A percentile compares a stretch with the other conserved stretches of the same genome.
Evolutionary conservation across 2,888 invertebrate species (phyloP).

Genomic region (Chrysina gloriosa): DNA sequence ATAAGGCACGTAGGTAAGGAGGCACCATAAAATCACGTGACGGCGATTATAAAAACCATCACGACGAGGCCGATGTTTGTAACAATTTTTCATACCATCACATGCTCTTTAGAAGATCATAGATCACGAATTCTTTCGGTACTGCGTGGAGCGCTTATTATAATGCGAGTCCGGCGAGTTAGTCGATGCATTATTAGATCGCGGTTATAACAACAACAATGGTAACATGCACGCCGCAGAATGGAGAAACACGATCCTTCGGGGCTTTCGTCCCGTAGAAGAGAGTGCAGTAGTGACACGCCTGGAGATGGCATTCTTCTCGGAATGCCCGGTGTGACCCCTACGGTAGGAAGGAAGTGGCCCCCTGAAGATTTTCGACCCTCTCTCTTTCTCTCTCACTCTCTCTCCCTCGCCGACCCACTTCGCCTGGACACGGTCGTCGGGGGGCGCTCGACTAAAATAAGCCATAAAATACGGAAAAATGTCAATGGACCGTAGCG

Average conservation of each 20-base stretch:
- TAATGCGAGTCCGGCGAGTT: not conserved
- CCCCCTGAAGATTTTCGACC: slow-evolving; percentile 44
- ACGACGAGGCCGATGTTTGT: slow-evolving; percentile 26
- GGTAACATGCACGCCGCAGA: slow-evolving; percentile 43
- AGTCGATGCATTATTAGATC: slow-evolving; percentile 47
- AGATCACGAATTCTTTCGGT: slow-evolving; percentile 47
- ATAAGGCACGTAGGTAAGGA: not conserved
- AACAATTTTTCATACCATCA: slow-evolving; percentile 42
- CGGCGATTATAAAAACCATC: slow-evolving; percentile 21
- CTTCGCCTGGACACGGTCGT: too few species aligned
- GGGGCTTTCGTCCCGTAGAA: slow-evolving; percentile 7
- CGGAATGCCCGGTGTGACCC: slow-evolving; percentile 51
- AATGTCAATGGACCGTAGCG: slow-evolving; percentile 52
- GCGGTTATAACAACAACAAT: slow-evolving; percentile 45
- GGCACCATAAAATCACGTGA: slow-evolving; percentile 17
- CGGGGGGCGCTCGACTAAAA: slow-evolving; percentile 47
- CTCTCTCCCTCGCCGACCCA: slow-evolving; percentile 27
- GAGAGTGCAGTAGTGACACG: slow-evolving; percentile 47
- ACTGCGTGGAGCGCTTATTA: slow-evolving; percentile 6
- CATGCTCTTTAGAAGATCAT: slow-evolving; percentile 41
- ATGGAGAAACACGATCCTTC: slow-evolving; percentile 1
- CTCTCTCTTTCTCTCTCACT: slow-evolving; percentile 39
- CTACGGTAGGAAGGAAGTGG: slow-evolving; percentile 56
- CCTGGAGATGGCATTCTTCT: slow-evolving; percentile 48
- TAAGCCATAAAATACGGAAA: slow-evolving; percentile 56